Percentiles rank a stretch among this genome's conserved stretches.
Conservation (phyloP, 2,113 vertebrate species). For the Atrichornis clamosus region DNA sequence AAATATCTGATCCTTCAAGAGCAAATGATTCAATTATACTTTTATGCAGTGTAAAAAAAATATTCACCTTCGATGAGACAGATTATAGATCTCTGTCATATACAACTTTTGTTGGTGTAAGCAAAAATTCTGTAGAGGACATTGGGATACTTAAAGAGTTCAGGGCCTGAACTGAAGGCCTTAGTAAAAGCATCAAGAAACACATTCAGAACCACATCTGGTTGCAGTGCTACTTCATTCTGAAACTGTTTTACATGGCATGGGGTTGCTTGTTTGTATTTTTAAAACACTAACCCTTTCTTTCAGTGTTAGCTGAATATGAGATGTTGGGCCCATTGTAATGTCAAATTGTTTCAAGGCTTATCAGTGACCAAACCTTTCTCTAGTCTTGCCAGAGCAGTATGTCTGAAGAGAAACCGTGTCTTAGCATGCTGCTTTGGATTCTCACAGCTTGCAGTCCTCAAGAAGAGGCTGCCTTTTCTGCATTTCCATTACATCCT, state of each 20-base stretch:
- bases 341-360: not conserved
- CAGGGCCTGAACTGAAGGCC: not conserved
- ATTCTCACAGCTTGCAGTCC: not conserved
- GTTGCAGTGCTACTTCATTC: not conserved
- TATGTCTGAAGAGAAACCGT: not conserved
- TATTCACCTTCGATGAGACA: not conserved
- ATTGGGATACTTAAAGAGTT: not conserved
- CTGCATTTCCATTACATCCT: not conserved
- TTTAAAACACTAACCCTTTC: not conserved
- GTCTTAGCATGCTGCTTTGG: not conserved
- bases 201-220: not conserved
- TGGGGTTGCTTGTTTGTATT: not conserved
- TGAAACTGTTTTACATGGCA: not conserved
- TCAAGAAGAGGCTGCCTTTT: not conserved
- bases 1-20: not conserved
- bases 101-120: not conserved
- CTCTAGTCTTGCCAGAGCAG: not conserved
- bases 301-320: not conserved
- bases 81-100: not conserved
- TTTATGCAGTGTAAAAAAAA: conserved; percentile 11
- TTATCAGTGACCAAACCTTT: not conserved
- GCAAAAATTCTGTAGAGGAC: not conserved
- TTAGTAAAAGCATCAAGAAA: not conserved
- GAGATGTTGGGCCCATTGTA: not conserved
- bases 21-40: not conserved